Evolutionary conservation across 2,113 vertebrate genomes (phyloP), one percentile per base, ranked within the genome.

Genomic region (Notothenia coriiceps): DNA sequence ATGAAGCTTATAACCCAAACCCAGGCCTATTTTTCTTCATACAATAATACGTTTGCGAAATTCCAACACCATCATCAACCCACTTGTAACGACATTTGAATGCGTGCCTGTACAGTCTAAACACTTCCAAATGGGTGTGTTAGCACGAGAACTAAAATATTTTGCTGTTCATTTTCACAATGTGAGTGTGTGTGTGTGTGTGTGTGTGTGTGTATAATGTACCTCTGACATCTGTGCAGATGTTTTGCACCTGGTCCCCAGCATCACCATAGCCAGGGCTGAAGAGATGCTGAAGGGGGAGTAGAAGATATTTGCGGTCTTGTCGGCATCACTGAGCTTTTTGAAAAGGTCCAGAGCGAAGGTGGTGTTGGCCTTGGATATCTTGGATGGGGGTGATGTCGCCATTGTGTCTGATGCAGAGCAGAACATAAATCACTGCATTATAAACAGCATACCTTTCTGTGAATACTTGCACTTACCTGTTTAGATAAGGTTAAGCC

Each of bases 171-270:
- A 20, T 49, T 55, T 64, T 46, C 29, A 67, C 25, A n/a, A 10
- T 75, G 33, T 17, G 15, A 18, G 25, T 25, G 25, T 25, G 25
- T 25, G 25, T 25, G 25, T 22, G 22, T 22, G 12, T 29, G 7
- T 46, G n/a, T 35, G 17, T 47, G 8, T 64, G 47, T 50, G 6
- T 44, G 40, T 10, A 2, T 49, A 5, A 18, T 55, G 22, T 91
- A 98, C 97, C 96, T 97, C 92, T 49, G 95, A 94, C 56, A 98
- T 96, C 83, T 98, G 96, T 33, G 87, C 29, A 14, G 94, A 93
- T 2, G 96, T 97, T 65, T 96, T 93, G 8, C 94, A 96, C 63
- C 86, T 89, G n/a, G 96, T 91, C 6, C 97, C 97, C 78, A 97
- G 46, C 43, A 94, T 94, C 70, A 98, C 91, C 95, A 98, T 94